A percentile compares a stretch with the other conserved stretches of the same genome.
Conservation (phyloP, 2,113 vertebrate genomes). For the Ranitomeya variabilis region DNA sequence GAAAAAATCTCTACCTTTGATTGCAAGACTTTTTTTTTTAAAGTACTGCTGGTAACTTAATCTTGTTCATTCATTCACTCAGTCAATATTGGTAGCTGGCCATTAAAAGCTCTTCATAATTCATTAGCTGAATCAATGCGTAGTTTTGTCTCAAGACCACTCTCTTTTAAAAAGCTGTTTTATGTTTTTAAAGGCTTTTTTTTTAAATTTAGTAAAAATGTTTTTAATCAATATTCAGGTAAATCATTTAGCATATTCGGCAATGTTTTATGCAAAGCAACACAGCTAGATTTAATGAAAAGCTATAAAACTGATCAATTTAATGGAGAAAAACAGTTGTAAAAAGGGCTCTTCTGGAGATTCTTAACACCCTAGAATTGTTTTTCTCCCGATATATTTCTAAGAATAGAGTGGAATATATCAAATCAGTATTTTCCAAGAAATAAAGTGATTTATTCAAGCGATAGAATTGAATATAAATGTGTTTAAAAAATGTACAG, state of each 20-base stretch:
- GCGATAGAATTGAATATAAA: neutral
- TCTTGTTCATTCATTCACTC: constrained; percentile 2
- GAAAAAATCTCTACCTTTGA: constrained; percentile 34
- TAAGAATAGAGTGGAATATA: neutral
- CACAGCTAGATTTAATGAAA: constrained; percentile 15
- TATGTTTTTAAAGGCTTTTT: neutral
- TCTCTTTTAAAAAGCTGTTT: neutral
- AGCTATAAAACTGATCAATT: constrained; percentile 12
- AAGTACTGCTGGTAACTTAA: constrained; percentile 21
- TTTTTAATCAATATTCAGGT: neutral
- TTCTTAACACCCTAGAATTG: neutral
- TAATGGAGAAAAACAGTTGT: constrained; percentile 2
- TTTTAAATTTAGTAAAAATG: neutral
- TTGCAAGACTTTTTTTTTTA: constrained; percentile 16
- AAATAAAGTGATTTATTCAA: neutral
- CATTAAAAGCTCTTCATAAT: constrained; percentile 37
- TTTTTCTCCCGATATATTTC: neutral
- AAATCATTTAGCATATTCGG: neutral
- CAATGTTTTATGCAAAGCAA: neutral
- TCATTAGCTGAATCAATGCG: constrained; percentile 20
- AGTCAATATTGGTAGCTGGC: constrained; percentile 2
- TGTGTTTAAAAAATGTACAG: neutral
- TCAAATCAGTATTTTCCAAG: neutral
- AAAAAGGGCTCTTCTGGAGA: neutral
- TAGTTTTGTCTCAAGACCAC: neutral